Evolutionary conservation across 2,113 vertebrate species (phyloP).

Genomic region (Riparia riparia): DNA sequence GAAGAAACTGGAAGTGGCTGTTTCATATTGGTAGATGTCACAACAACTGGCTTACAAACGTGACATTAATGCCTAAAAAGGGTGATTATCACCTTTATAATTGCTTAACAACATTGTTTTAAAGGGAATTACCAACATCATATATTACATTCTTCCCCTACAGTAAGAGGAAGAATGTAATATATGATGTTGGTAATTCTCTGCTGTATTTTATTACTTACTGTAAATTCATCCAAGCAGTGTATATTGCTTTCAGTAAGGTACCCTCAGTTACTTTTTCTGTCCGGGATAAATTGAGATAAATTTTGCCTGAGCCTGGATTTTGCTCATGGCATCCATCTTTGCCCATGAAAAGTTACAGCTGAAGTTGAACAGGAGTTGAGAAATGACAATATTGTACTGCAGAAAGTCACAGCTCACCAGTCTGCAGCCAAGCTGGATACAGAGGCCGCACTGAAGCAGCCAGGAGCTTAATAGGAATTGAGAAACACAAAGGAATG

Average conservation of each 20-base stretch:
- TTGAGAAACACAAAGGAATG: background rate
- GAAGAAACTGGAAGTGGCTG: background rate
- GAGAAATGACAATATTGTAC: conserved; percentile 19
- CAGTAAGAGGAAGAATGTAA: background rate
- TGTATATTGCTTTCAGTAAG: conserved; percentile 43
- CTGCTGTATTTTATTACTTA: conserved; percentile 29
- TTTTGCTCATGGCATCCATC: conserved; percentile 38
- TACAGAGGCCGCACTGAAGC: background rate
- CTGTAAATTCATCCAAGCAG: conserved; percentile 39
- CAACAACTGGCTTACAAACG: background rate
- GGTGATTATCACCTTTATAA: background rate
- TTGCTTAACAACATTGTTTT: background rate
- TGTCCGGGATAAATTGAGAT: conserved; percentile 55
- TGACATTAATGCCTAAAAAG: background rate
- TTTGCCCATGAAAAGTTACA: conserved; percentile 40
- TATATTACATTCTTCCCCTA: background rate
- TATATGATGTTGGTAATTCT: background rate
- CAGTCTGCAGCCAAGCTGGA: background rate
- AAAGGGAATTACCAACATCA: background rate
- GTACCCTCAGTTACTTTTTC: conserved; percentile 15
- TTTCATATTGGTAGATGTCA: background rate
- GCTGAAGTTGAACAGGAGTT: conserved; percentile 9
- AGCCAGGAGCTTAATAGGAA: conserved; percentile 11
- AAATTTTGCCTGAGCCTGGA: conserved; percentile 15
- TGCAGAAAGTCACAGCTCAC: conserved; percentile 29